Evolutionary conservation across 2,113 vertebrate species (phyloP).

Genomic region (Labeo rohita): DNA sequence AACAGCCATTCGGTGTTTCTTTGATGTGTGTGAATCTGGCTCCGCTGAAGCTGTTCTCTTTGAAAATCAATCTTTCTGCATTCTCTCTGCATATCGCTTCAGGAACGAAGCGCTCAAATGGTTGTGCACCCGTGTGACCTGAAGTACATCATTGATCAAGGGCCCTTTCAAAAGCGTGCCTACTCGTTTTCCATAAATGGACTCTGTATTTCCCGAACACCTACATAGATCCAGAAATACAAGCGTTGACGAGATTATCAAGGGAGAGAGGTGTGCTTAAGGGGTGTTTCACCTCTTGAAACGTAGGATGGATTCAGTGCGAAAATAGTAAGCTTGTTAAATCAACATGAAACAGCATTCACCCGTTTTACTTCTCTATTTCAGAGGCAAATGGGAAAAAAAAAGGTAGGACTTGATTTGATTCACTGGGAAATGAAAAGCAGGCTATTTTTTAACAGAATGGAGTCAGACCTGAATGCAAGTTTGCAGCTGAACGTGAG

Average conservation of each 20-base stretch:
- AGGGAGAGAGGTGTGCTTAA: constrained; percentile 50
- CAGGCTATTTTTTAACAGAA: background rate
- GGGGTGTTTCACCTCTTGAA: constrained; percentile 20
- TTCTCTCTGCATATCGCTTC: constrained; percentile 24
- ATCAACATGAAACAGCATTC: background rate
- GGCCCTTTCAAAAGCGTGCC: constrained; percentile 40
- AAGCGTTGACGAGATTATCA: constrained; percentile 56
- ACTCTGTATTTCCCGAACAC: constrained; percentile 57
- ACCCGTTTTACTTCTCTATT: background rate
- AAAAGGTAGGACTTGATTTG: background rate
- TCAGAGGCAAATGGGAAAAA: background rate
- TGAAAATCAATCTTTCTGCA: constrained; percentile 39
- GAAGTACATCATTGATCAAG: constrained; percentile 46
- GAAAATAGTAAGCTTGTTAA: constrained; percentile 25
- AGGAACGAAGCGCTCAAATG: constrained; percentile 32
- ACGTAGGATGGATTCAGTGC: constrained; percentile 18
- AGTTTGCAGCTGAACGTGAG: constrained; percentile 5
- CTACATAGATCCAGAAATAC: constrained; percentile 70
- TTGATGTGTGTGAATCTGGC: constrained; percentile 35
- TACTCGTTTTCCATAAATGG: constrained; percentile 42
- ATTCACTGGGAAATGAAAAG: constrained; percentile 6
- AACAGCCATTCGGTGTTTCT: constrained; percentile 11
- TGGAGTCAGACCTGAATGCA: background rate
- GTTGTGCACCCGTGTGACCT: constrained; percentile 42
- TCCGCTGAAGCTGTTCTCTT: background rate